Evolutionary conservation across 2,888 invertebrate genomes (phyloP).

Genomic region (Drosophila cognata): DNA sequence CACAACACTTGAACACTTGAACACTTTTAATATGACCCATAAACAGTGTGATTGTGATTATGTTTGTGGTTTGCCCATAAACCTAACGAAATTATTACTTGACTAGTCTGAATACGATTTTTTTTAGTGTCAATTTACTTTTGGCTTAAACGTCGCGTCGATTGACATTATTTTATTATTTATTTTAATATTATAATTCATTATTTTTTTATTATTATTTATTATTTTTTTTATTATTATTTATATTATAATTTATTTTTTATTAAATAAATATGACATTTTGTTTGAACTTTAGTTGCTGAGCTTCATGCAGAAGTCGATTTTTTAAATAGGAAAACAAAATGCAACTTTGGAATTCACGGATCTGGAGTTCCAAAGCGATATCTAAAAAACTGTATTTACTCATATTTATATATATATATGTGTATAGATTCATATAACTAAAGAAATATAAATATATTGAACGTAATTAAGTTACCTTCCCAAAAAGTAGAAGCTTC

Average conservation of each 20-base stretch:
- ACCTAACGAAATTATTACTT: not conserved
- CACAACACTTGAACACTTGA: not conserved
- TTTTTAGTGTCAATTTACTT: not conserved
- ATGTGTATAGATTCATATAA: not conserved
- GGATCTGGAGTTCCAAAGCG: not conserved
- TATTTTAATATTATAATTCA: not conserved
- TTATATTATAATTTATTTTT: not conserved
- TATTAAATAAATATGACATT: not conserved
- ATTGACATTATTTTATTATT: not conserved
- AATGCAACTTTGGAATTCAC: not conserved
- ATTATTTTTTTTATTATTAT: not conserved
- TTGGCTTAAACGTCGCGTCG: not conserved
- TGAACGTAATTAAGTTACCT: not conserved
- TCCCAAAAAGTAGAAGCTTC: too few relatives aligned
- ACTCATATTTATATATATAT: not conserved
- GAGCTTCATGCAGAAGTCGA: not conserved
- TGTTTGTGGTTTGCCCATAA: not conserved
- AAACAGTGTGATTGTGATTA: not conserved
- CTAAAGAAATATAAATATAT: not conserved
- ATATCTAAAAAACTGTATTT: too few relatives aligned
- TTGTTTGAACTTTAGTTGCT: not conserved
- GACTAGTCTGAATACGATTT: not conserved
- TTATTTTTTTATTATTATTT: too few relatives aligned
- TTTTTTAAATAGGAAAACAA: not conserved
- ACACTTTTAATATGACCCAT: not conserved